Base-by-base conservation (phyloP, 2,113 vertebrate species). In the Phasianus colchicus region DNA sequence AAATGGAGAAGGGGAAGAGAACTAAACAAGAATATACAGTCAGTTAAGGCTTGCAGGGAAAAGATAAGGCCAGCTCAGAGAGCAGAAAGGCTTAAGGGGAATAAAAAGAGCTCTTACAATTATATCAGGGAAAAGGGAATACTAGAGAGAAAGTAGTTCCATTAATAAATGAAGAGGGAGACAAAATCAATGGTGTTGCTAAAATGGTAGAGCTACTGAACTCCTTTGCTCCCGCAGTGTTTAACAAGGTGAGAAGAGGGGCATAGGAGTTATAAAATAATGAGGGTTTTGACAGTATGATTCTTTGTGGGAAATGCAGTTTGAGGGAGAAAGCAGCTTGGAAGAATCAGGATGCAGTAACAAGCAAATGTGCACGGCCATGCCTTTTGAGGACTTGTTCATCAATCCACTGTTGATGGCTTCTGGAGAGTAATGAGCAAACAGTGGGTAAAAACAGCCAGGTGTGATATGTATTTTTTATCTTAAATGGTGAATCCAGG, bases 111-210 rank as follows among this genome's bases (percentile, higher is more conserved):
- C 96, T 97, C 97, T 97, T 95, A 97, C 95, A 97, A 97, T 95
- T 97, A 97, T 96, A 97, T 97, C 97, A 95, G 95, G 96, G 90
- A 95, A 96, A 97, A 98, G 95, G 95, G 95, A 96, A 96, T 97
- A 94, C 95, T 94, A 97, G 97, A 96, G 93, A 96, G 95, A 97
- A 96, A 97, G 96, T 96, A 92, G 91, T 94, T 88, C 95, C 96
- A 96, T 98, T 97, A 97, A 97, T 97, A 97, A 97, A 97, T 96
- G 95, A 96, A 92, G 96, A 96, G 95, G 97, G 97, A 97, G 97
- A 96, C 97, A 96, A 97, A 98, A 98, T 98, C 97, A 88, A 98
- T 98, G 96, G 89, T 89, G 88, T 92, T 92, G 96, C 93, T 97
- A 97, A 97, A 98, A 97, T 96, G 96, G 95, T 93, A 96, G 96